Percentiles rank a stretch among this genome's conserved stretches.
Conservation (phyloP, 2,888 invertebrate species). For the Agrochola lychnidis region DNA sequence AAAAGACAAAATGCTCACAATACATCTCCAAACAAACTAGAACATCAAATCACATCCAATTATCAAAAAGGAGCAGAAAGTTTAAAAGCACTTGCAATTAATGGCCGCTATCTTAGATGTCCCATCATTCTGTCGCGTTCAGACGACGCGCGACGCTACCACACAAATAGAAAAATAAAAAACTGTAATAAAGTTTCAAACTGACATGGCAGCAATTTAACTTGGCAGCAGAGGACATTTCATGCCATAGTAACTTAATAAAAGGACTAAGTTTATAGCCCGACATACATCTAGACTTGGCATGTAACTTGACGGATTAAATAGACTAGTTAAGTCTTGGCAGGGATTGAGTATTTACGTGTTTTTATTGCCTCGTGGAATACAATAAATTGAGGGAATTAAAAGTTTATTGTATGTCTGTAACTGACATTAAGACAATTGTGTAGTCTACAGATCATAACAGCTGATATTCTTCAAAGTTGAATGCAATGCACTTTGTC, state of each 20-base stretch:
- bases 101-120: constrained; percentile 31
- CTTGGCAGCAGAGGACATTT: constrained; percentile 60
- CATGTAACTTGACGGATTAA: constrained; percentile 55
- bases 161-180: constrained; percentile 38
- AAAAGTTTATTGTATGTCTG: constrained; percentile 3
- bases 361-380: neutral
- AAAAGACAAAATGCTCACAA: neutral
- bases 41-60: constrained; percentile 32
- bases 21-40: neutral
- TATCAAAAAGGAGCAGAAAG: constrained; percentile 45
- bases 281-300: constrained; percentile 56
- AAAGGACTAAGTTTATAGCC: constrained; percentile 58
- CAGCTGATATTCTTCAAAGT: constrained; percentile 12
- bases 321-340: constrained; percentile 43
- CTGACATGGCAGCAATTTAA: constrained; percentile 65
- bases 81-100: constrained; percentile 37
- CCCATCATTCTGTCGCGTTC: constrained; percentile 53
- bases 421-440: neutral
- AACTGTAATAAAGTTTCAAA: constrained; percentile 53
- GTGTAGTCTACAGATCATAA: constrained; percentile 14
- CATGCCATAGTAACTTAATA: constrained; percentile 58
- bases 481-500: constrained; percentile 17
- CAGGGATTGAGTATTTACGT: constrained; percentile 18
- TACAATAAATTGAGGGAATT: constrained; percentile 20
- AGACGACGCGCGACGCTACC: constrained; percentile 24